Evolutionary conservation across 1,140 invertebrate species (phyloP).

Genomic region (Ridgeia piscesae): DNA sequence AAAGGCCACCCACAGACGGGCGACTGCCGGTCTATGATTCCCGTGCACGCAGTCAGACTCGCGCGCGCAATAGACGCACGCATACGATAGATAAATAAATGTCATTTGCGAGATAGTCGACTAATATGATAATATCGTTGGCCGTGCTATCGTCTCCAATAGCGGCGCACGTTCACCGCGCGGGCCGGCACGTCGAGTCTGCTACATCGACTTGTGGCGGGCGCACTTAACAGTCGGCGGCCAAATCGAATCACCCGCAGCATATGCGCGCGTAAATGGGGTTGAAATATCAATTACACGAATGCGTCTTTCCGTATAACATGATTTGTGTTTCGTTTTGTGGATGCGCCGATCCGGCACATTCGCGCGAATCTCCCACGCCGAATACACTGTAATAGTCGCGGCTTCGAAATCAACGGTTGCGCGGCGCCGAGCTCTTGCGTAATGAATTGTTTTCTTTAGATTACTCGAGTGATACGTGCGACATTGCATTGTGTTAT

Average conservation of each 20-base stretch:
- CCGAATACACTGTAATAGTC: not conserved
- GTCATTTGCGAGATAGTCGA: not conserved
- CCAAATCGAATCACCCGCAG: not conserved
- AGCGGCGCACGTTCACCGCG: not conserved
- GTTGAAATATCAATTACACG: constrained; percentile 1
- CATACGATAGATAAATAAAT: not conserved
- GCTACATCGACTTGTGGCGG: not conserved
- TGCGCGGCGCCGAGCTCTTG: too few species aligned
- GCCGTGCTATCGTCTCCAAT: not conserved
- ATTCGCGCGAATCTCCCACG: not conserved
- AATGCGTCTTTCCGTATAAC: not conserved
- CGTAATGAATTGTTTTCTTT: too few species aligned
- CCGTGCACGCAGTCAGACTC: not conserved
- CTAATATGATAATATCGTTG: constrained; percentile 6
- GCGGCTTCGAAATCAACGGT: too few species aligned
- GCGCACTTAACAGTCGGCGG: not conserved
- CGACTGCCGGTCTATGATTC: not conserved
- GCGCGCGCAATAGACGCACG: not conserved
- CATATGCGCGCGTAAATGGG: not conserved
- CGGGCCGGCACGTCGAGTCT: not conserved
- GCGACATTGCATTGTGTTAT: not conserved
- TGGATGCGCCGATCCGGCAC: not conserved
- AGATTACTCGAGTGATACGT: not conserved
- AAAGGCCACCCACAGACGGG: not conserved
- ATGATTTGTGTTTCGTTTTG: not conserved